A percentile compares a stretch with the other conserved stretches of the same genome.
These are phyloP conservation scores for Chaenogobius annularis DNA, from an alignment of 2,113 vertebrate species.

Conservation along the genomic window DNA sequence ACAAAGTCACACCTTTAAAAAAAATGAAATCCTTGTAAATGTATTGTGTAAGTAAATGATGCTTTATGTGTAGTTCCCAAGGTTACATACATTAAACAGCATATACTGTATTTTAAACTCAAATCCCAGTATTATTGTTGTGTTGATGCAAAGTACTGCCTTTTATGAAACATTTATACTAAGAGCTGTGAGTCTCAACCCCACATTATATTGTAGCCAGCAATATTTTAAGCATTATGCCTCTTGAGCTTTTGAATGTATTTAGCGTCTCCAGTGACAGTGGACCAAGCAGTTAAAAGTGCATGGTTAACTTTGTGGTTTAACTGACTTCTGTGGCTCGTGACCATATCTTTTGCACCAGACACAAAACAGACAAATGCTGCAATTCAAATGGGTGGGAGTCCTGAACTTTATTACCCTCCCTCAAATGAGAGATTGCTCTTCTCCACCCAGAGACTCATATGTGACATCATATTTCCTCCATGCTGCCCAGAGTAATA, in stretches of 20 bases:
- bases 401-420: constrained; percentile 50
- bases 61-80: background rate
- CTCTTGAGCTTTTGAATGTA: background rate
- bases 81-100: background rate
- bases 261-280: constrained; percentile 2
- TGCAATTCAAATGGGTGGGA: constrained; percentile 28
- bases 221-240: background rate
- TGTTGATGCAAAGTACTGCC: background rate
- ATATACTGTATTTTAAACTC: background rate
- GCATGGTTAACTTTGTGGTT: constrained; percentile 55
- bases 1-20: background rate
- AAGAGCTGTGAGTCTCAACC: background rate
- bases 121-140: background rate
- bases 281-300: constrained; percentile 14
- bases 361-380: constrained; percentile 46
- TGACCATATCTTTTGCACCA: constrained; percentile 53
- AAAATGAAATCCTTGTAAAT: background rate
- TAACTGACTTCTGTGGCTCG: constrained; percentile 45
- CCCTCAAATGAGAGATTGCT: constrained; percentile 43
- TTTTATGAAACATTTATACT: background rate
- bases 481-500: constrained; percentile 9
- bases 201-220: background rate
- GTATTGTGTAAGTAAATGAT: background rate
- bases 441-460: constrained; percentile 12
- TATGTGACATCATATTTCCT: constrained; percentile 31